Base-by-base conservation (phyloP, 2,888 invertebrate genomes). In the Chamaedrilus cognettii region DNA sequence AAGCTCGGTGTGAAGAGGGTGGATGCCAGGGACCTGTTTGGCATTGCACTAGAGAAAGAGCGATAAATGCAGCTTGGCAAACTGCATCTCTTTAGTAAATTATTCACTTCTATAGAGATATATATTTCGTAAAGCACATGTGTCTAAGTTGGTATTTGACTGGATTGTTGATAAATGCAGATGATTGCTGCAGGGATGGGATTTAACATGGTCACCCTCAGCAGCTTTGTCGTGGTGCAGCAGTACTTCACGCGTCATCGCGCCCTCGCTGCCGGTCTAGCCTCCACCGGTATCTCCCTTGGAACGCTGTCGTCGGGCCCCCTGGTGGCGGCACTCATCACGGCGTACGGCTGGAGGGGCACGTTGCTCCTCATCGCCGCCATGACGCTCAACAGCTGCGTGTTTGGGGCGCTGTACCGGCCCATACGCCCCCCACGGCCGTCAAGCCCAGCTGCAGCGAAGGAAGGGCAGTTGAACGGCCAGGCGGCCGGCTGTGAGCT, bases 101-200 rank as follows among this genome's bases (percentile, higher is more conserved):
- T n/a, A n/a, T n/a, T n/a, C n/a, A n/a, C n/a, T n/a, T n/a, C n/a
- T n/a, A n/a, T n/a, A n/a, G n/a, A n/a, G n/a, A n/a, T n/a, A n/a
- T n/a, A n/a, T n/a, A n/a, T n/a, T n/a, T n/a, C n/a, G n/a, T n/a
- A n/a, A n/a, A n/a, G n/a, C n/a, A n/a, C n/a, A n/a, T n/a, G n/a
- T n/a, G n/a, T n/a, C n/a, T n/a, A n/a, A n/a, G n/a, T n/a, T n/a
- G n/a, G n/a, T n/a, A n/a, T n/a, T n/a, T n/a, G n/a, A n/a, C n/a
- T n/a, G n/a, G n/a, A n/a, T n/a, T n/a, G n/a, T n/a, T n/a, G n/a
- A n/a, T n/a, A n/a, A n/a, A n/a, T n/a, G n/a, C n/a, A n/a, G n/a
- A n/a, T n/a, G n/a, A n/a, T n/a, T n/a, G n/a, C 51, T 55, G 23
- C 65, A 70, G 70, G 70, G 26, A 59, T 65, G 33, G 70, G 70